Evolutionary conservation across 23 tunicate genomes (phyloP), one percentile per base, ranked within the genome.

Genomic region (Botrylloides violaceus): DNA sequence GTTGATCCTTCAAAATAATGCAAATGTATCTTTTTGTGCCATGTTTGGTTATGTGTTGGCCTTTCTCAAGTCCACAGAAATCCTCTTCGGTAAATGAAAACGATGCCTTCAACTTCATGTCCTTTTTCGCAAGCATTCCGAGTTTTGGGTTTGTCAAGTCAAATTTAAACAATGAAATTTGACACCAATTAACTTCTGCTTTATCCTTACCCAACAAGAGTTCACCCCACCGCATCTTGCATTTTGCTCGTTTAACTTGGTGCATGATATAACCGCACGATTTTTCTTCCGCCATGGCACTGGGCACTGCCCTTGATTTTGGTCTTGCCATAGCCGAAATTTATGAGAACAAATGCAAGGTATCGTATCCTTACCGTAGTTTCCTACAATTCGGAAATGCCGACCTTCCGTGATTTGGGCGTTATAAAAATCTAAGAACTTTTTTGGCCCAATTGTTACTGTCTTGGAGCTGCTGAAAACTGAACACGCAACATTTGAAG

Each of bases 1-100:
- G 90, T 33, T 79, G 70, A 48, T 83, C 79, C 49, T 53, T 76
- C 4, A 79, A 49, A 32, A 90, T 90, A 29, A 90, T 79, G 74
- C 89, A 90, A 21, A 90, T 79, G 57, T 90, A 88, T 49, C 96
- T 78, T 83, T 84, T 75, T 66, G 55, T 86, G 47, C 97, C 97
- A 64, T 83, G 34, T 21, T 64, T 28, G 36, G 77, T 83, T 38
- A 39, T 65, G 35, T 83, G 97, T 61, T 90, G 89, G 4, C 97
- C 97, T 61, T 70, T 90, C 36, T 90, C 97, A 31, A 90, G 36
- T 20, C 97, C 97, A 79, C 97, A 83, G 62, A 90, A 90, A 59
- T 83, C 80, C 48, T 90, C 80, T 20, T 63, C 81, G 2, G 85
- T 61, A 70, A 90, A 90, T 61, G 82, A 49, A 34, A 90, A 26